Evolutionary conservation across 2,113 vertebrate genomes (phyloP), one percentile per base, ranked within the genome.

Genomic region (Furnarius figulus): DNA sequence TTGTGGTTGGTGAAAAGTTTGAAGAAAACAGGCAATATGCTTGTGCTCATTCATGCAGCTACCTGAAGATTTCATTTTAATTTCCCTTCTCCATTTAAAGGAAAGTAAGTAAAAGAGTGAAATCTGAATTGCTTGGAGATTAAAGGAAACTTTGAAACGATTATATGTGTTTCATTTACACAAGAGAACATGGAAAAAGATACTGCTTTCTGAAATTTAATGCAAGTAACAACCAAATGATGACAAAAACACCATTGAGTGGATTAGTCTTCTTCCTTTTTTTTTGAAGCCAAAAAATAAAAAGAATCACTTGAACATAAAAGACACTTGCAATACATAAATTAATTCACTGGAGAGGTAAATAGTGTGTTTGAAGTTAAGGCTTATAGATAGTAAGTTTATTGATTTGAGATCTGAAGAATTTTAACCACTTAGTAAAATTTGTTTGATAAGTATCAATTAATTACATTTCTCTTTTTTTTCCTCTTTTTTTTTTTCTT

Each of bases 361-460:
- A 75, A 85, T n/a, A 3, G 24, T 12, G 2, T n/a, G 2, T 40
- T 66, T 62, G 68, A 73, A 55, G 3, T 59, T 46, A 71, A 71
- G 56, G 2, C 1, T 16, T 46, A 30, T 35, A 7, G 14, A 63
- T 52, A 47, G 2, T 16, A 44, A 24, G 9, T 12, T 73, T 91
- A 31, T 10, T 76, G 27, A 46, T 56, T 73, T 61, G 23, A 76
- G 9, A 40, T 44, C 20, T 30, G 28, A 88, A 67, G 3, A 14
- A 46, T 71, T 89, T 85, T 61, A 23, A 66, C 3, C 6, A 14
- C 9, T 47, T 85, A 40, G 6, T 47, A 84, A 53, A 80, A 8
- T 0, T 0, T 24, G 1, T 55, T 76, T 78, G 18, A 42, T 18
- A 82, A 78, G 3, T 5, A 49, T 31, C 4, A 76, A 55, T 21